These are phyloP conservation scores for Caenorhabditis japonica DNA, from an alignment of 2,888 invertebrate species.

Conservation along the genomic window DNA sequence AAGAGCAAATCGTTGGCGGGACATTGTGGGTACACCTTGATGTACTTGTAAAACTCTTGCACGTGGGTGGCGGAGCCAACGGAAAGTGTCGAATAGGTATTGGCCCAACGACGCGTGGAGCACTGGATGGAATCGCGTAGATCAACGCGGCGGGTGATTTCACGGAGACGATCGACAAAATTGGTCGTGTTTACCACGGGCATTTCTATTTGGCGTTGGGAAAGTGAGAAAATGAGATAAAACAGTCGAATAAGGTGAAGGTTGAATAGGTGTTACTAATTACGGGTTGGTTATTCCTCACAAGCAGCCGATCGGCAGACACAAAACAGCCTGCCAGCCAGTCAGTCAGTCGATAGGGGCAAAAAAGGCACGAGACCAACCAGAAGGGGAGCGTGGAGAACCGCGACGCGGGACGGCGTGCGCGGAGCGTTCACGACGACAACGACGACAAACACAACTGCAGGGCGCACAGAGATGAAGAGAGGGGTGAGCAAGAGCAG, in stretches of 20 bases:
- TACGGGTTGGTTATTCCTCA: no score
- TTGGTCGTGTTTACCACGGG: conserved; percentile 28
- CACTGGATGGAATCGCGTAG: conserved; percentile 20
- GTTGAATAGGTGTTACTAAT: neutral
- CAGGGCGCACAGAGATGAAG: neutral
- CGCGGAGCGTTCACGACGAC: conserved; percentile 31
- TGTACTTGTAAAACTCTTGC: conserved; percentile 38
- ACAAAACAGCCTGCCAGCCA: no score
- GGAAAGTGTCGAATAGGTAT: conserved; percentile 10
- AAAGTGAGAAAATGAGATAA: neutral
- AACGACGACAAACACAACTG: conserved; percentile 41
- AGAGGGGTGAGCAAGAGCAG: neutral
- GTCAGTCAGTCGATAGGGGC: neutral
- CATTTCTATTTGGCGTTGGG: neutral
- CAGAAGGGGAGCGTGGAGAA: no score
- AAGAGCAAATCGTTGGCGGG: conserved; percentile 26
- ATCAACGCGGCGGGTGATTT: conserved; percentile 27
- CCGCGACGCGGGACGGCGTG: conserved; percentile 24
- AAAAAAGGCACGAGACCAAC: conserved; percentile 20
- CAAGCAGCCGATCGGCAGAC: no score
- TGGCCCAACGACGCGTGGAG: conserved; percentile 13
- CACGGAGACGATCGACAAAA: conserved; percentile 30
- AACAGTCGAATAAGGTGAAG: neutral
- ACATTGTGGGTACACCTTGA: conserved; percentile 38
- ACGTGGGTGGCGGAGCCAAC: conserved; percentile 25